Conservation (phyloP, 1,140 invertebrate genomes). For the Ostrea denselamellosa region DNA sequence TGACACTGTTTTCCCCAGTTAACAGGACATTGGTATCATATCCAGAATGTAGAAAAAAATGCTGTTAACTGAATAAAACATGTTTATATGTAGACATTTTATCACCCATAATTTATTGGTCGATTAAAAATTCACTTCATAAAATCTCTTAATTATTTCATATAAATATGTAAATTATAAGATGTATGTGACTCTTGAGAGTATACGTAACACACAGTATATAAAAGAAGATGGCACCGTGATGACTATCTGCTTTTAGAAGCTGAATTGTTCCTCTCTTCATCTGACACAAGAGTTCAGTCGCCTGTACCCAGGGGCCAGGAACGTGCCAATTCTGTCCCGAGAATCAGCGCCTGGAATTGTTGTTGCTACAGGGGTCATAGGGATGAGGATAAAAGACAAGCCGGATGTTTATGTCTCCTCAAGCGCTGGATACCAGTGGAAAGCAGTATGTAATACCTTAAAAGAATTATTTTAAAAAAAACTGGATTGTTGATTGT, state of each 20-base stretch:
- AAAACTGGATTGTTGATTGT: no score
- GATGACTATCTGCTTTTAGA: neutral
- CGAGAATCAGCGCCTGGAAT: conserved; percentile 92
- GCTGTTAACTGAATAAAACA: no score
- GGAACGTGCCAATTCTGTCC: conserved; percentile 90
- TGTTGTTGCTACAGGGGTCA: conserved; percentile 88
- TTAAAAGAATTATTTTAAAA: neutral
- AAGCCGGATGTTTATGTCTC: conserved; percentile 88
- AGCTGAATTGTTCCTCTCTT: conserved; percentile 75
- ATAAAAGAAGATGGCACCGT: no score
- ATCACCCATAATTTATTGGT: no score
- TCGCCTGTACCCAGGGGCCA: conserved; percentile 88
- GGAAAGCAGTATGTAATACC: conserved; percentile 84
- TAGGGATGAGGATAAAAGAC: conserved; percentile 88
- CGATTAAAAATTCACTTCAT: no score
- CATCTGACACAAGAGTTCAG: conserved; percentile 92
- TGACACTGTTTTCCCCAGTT: no score
- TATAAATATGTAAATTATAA: no score
- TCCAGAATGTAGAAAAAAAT: no score
- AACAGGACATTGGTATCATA: no score
- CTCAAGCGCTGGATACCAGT: conserved; percentile 90
- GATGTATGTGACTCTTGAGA: neutral
- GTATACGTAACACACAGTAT: neutral
- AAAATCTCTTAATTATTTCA: no score
- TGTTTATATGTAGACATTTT: no score